A percentile compares a stretch with the other conserved stretches of the same genome.
These are phyloP conservation scores for Anorthoa munda DNA, from an alignment of 2,888 invertebrate genomes.

Conservation along the genomic window DNA sequence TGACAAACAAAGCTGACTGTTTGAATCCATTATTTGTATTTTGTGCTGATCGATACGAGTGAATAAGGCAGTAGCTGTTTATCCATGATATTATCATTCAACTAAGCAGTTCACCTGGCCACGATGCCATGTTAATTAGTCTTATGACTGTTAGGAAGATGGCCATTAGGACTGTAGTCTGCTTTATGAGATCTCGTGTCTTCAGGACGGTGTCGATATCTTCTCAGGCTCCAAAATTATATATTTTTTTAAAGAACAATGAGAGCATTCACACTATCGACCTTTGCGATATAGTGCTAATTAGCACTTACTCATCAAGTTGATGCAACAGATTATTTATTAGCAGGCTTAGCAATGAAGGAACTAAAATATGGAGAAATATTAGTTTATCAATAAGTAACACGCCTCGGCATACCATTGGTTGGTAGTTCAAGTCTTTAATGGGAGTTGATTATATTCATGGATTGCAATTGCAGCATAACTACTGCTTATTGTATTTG, in stretches of 20 bases:
- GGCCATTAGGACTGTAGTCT: neutral
- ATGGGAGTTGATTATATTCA: slow-evolving; percentile 28
- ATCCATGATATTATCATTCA: neutral
- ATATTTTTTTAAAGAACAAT: slow-evolving; percentile 22
- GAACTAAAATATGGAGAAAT: neutral
- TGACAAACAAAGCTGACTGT: slow-evolving; percentile 14
- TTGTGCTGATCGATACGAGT: neutral
- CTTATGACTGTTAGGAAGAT: neutral
- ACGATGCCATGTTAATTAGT: neutral
- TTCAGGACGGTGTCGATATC: slow-evolving; percentile 2
- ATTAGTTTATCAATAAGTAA: neutral
- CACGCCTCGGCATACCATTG: slow-evolving; percentile 8
- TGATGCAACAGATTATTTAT: slow-evolving; percentile 6
- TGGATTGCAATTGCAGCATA: slow-evolving; percentile 16
- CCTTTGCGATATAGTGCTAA: slow-evolving; percentile 21
- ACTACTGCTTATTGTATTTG: slow-evolving; percentile 12
- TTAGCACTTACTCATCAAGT: slow-evolving; percentile 31
- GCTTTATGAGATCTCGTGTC: neutral
- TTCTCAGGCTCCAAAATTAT: slow-evolving; percentile 29
- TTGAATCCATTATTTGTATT: slow-evolving; percentile 15
- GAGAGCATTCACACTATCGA: slow-evolving; percentile 13
- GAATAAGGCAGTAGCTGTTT: neutral
- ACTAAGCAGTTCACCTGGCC: neutral
- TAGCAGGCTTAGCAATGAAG: neutral
- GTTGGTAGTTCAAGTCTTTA: slow-evolving; percentile 4